Evolutionary conservation across 2,797 vertebrate species (phyloP).

Genomic region (Pipistrellus kuhlii): DNA sequence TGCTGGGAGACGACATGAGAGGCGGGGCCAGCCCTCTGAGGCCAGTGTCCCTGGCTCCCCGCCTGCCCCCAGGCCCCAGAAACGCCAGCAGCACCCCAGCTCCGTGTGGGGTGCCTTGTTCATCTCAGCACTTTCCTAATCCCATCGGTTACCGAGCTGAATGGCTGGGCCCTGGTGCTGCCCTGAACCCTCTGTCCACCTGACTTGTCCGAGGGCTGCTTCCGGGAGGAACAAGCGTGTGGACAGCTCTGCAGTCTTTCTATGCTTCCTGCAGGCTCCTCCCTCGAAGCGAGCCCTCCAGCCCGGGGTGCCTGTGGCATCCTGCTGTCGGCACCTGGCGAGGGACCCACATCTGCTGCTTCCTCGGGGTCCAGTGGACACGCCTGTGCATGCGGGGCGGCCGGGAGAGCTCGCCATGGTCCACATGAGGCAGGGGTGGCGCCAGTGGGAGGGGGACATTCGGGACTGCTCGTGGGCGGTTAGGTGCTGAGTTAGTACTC

Average conservation of each 20-base stretch:
- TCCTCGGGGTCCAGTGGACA: not conserved
- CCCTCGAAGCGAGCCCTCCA: not conserved
- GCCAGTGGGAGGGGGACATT: not conserved
- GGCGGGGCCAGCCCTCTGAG: not conserved
- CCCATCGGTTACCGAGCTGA: not conserved
- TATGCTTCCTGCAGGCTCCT: not conserved
- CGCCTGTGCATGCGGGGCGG: not conserved
- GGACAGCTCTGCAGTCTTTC: not conserved
- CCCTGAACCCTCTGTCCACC: not conserved
- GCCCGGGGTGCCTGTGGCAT: too few species aligned
- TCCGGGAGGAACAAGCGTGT: not conserved
- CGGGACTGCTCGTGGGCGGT: not conserved
- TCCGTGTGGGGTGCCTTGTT: not conserved
- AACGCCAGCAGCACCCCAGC: not conserved
- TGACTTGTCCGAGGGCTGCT: not conserved
- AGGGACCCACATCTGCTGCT: not conserved
- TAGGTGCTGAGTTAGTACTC: not conserved
- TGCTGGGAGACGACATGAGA: not conserved
- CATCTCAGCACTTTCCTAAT: not conserved
- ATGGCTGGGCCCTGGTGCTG: not conserved
- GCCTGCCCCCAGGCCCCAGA: not conserved
- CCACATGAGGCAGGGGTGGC: not conserved
- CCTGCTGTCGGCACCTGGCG: not conserved
- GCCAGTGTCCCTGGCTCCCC: not conserved
- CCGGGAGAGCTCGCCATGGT: not conserved